Conservation (phyloP, 2,113 vertebrate genomes). For the Xenopus laevis region DNA sequence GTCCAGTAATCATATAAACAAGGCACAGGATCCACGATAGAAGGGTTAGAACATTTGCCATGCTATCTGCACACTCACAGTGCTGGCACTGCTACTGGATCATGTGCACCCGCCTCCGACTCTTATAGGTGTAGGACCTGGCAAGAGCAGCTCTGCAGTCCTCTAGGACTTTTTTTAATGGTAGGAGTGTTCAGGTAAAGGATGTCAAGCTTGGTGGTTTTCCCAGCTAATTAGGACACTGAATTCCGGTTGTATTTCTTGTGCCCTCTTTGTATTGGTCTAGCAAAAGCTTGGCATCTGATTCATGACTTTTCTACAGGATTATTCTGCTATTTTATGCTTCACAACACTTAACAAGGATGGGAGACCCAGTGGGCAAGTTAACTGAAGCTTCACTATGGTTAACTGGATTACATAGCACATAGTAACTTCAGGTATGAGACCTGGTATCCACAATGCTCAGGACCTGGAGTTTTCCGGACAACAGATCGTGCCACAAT, state of each 20-base stretch:
- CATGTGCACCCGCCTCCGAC: neutral
- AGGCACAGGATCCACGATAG: constrained; percentile 15
- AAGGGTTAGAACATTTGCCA: constrained; percentile 13
- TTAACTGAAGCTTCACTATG: too few relatives aligned
- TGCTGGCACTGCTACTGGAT: neutral
- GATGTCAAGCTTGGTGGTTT: neutral
- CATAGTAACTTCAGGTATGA: too few relatives aligned
- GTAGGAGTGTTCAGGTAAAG: constrained; percentile 15
- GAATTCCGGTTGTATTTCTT: neutral
- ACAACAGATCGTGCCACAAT: too few relatives aligned
- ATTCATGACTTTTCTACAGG: too few relatives aligned
- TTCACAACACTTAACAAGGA: too few relatives aligned
- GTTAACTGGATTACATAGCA: too few relatives aligned
- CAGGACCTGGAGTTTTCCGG: too few relatives aligned
- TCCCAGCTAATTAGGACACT: constrained; percentile 24
- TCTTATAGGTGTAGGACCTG: constrained; percentile 31
- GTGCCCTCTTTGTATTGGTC: too few relatives aligned
- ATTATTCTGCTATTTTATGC: too few relatives aligned
- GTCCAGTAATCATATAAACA: neutral
- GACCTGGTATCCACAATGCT: too few relatives aligned
- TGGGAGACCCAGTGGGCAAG: too few relatives aligned
- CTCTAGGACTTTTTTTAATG: neutral
- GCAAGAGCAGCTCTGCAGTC: neutral
- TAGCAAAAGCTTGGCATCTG: too few relatives aligned
- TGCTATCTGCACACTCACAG: constrained; percentile 10